phyloP scores from a whole-genome alignment of 2,113 vertebrate species.

The Sander lucioperca region DNA sequence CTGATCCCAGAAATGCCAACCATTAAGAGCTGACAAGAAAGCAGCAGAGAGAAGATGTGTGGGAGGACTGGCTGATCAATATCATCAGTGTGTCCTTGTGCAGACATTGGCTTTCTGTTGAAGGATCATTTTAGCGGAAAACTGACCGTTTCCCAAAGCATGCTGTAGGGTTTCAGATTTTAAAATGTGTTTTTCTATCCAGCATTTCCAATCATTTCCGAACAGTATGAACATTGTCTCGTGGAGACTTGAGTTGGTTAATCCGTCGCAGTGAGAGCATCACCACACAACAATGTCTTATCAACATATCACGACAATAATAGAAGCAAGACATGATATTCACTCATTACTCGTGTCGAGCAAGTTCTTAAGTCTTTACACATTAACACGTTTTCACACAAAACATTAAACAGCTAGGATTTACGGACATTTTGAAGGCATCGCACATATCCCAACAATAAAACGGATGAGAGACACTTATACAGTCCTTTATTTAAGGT shows the following conservation, averaged over 20 bases:
- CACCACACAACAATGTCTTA: not conserved
- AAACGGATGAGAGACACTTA: too few relatives aligned
- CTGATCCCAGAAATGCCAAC: constrained; percentile 15
- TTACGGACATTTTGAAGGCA: too few relatives aligned
- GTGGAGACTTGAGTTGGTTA: not conserved
- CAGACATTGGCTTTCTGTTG: not conserved
- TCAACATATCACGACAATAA: not conserved
- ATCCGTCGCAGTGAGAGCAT: not conserved
- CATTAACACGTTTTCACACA: not conserved
- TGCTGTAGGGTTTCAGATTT: not conserved
- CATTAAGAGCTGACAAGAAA: constrained; percentile 14
- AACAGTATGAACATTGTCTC: not conserved
- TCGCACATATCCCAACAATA: too few relatives aligned
- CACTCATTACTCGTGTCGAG: not conserved
- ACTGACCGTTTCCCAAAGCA: not conserved
- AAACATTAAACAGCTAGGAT: too few relatives aligned
- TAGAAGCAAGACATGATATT: not conserved
- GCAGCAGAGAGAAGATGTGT: not conserved
- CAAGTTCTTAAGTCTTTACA: not conserved
- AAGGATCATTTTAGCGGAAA: not conserved
- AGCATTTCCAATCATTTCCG: not conserved
- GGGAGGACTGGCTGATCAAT: not conserved
- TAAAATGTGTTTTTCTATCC: not conserved
- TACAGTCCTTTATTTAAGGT: too few relatives aligned
- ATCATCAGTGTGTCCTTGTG: not conserved